Conservation (phyloP, 2,113 vertebrate species). For the Protobothrops mucrosquamatus region DNA sequence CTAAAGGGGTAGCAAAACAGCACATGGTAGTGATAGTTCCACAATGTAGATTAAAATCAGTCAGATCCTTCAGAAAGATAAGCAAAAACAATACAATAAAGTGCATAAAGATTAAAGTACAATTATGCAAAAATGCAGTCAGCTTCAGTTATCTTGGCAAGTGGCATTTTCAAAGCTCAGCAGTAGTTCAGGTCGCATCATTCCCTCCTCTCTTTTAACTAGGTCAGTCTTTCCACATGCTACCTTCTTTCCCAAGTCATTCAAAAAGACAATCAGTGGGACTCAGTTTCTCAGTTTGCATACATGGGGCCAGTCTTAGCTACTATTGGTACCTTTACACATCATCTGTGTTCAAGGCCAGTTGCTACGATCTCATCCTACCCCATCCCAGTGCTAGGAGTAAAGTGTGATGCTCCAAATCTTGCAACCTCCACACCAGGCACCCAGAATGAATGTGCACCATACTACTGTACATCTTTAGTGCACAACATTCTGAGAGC, state of each 20-base stretch:
- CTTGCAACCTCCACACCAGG: not conserved
- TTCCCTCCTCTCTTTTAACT: not conserved
- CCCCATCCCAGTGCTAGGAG: not conserved
- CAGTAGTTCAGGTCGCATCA: not conserved
- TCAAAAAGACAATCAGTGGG: not conserved
- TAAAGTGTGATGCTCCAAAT: not conserved
- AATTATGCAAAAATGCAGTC: constrained; percentile 11
- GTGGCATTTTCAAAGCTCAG: not conserved
- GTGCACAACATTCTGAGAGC: not conserved
- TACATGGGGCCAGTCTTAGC: not conserved
- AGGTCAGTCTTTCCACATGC: not conserved
- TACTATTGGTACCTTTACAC: not conserved
- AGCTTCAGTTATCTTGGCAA: not conserved
- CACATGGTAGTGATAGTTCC: not conserved
- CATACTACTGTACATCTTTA: not conserved
- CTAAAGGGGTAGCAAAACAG: not conserved
- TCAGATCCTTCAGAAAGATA: not conserved
- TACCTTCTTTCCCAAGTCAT: not conserved
- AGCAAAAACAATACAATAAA: not conserved
- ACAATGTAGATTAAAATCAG: not conserved
- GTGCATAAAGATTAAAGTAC: not conserved
- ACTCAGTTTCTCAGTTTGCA: not conserved
- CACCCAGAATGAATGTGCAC: not conserved
- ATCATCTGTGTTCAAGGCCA: not conserved
- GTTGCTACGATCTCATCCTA: not conserved